These are phyloP conservation scores for Amphipoea lucens DNA, from an alignment of 2,888 invertebrate genomes.

Conservation along the genomic window DNA sequence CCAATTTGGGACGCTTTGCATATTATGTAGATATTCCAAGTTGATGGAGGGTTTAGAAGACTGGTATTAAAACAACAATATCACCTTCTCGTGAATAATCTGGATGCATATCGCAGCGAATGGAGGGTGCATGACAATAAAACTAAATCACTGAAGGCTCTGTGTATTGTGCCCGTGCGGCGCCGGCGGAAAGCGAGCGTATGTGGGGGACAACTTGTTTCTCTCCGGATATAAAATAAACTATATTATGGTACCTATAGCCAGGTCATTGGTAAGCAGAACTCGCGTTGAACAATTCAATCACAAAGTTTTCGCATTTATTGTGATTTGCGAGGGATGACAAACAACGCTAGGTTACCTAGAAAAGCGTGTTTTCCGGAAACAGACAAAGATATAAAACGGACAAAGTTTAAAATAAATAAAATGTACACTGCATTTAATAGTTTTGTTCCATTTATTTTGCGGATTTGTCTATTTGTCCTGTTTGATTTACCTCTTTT, in stretches of 20 bases:
- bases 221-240: slow-evolving; percentile 86
- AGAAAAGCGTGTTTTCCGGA: slow-evolving; percentile 22
- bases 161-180: slow-evolving; percentile 86
- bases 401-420: not conserved
- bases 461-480: not conserved
- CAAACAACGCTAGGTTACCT: slow-evolving; percentile 41
- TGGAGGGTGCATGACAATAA: slow-evolving; percentile 89
- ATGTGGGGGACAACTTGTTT: slow-evolving; percentile 86
- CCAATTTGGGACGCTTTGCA: slow-evolving; percentile 62
- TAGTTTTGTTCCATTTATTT: slow-evolving; percentile 1
- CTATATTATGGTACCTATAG: slow-evolving; percentile 74
- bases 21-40: slow-evolving; percentile 41
- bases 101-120: slow-evolving; percentile 75
- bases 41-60: slow-evolving; percentile 17
- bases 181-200: slow-evolving; percentile 89
- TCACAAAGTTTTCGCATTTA: slow-evolving; percentile 67
- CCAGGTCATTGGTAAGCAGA: slow-evolving; percentile 67
- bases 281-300: slow-evolving; percentile 60
- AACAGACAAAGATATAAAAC: slow-evolving; percentile 6
- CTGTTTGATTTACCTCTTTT: not conserved
- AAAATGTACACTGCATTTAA: not conserved
- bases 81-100: slow-evolving; percentile 80
- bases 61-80: slow-evolving; percentile 66
- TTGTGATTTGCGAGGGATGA: slow-evolving; percentile 48
- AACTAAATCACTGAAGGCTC: slow-evolving; percentile 88